Percentiles rank a stretch among this genome's conserved stretches.
These are phyloP conservation scores for Pycnonotus jocosus DNA, from an alignment of 2,113 vertebrate species.

Conservation along the genomic window DNA sequence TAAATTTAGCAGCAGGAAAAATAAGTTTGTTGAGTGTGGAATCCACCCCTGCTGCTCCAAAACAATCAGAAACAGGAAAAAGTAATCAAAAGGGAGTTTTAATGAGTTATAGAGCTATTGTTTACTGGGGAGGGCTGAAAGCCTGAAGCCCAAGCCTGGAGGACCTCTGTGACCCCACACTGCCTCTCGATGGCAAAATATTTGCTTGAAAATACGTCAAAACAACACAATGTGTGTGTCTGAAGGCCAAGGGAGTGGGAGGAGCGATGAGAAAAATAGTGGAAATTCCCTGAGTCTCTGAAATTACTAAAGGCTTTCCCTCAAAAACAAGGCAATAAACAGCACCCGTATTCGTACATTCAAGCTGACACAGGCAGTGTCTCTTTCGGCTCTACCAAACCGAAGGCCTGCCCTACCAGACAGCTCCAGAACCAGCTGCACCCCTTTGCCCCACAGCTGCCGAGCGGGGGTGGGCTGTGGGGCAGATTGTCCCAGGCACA, in stretches of 20 bases:
- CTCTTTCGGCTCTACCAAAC: background rate
- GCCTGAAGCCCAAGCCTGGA: constrained; percentile 26
- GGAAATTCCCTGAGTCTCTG: constrained; percentile 68
- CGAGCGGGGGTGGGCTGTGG: rapidly evolving
- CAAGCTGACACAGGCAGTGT: background rate
- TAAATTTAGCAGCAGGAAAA: constrained; percentile 79
- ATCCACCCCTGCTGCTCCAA: constrained; percentile 69
- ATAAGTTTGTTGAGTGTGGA: constrained; percentile 66
- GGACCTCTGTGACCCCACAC: constrained; percentile 65
- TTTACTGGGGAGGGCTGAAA: constrained; percentile 66
- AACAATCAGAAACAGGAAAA: constrained; percentile 89
- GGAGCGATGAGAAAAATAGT: constrained; percentile 58
- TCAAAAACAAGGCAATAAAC: constrained; percentile 60
- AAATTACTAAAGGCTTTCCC: constrained; percentile 40
- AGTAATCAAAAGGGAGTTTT: constrained; percentile 81
- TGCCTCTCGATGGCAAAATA: constrained; percentile 68
- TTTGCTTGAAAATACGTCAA: constrained; percentile 72
- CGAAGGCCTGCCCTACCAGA: background rate
- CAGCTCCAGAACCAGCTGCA: background rate
- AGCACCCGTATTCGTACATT: background rate
- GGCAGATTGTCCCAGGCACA: background rate
- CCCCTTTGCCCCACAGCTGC: background rate
- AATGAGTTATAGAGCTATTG: constrained; percentile 83
- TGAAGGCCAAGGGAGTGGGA: constrained; percentile 19
- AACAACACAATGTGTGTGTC: constrained; percentile 67